Conservation (phyloP, 2,797 vertebrate genomes). For the Percopsis omiscomaycus region DNA sequence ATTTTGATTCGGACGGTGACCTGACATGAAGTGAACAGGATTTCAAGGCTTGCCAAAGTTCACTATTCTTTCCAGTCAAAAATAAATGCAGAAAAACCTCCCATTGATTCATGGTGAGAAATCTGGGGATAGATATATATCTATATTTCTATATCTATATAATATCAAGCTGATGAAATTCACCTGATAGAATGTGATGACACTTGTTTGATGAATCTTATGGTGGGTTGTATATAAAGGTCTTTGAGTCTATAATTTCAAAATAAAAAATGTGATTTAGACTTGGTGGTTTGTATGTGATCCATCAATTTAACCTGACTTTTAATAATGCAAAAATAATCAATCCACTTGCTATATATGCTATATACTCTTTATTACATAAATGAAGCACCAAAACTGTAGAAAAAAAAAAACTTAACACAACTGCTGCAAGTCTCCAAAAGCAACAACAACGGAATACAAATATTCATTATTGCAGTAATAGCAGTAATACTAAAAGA, state of each 20-base stretch:
- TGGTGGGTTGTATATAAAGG: too few species aligned
- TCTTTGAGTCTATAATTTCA: too few species aligned
- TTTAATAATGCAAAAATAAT: neutral
- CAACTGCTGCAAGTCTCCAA: slow-evolving; percentile 72
- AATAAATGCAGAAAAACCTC: slow-evolving; percentile 46
- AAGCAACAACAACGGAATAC: slow-evolving; percentile 79
- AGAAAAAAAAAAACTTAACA: slow-evolving; percentile 73
- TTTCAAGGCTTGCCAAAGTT: slow-evolving; percentile 67
- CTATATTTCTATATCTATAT: too few species aligned
- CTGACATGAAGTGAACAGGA: slow-evolving; percentile 58
- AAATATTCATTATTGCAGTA: slow-evolving; percentile 82
- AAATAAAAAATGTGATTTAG: too few species aligned
- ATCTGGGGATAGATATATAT: neutral
- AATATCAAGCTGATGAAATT: too few species aligned
- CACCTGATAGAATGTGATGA: too few species aligned
- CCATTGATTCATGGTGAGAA: slow-evolving; percentile 4
- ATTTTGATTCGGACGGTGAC: slow-evolving; percentile 44
- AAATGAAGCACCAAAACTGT: slow-evolving; percentile 79
- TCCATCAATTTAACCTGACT: neutral
- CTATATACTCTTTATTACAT: slow-evolving; percentile 80
- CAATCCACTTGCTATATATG: slow-evolving; percentile 27
- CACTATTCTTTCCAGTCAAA: slow-evolving; percentile 54
- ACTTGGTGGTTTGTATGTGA: neutral
- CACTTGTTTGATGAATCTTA: too few species aligned
- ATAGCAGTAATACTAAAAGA: slow-evolving; percentile 77